These are phyloP conservation scores for Pogonognathellus flavescens DNA, from an alignment of 1,140 invertebrate species.

Conservation along the genomic window DNA sequence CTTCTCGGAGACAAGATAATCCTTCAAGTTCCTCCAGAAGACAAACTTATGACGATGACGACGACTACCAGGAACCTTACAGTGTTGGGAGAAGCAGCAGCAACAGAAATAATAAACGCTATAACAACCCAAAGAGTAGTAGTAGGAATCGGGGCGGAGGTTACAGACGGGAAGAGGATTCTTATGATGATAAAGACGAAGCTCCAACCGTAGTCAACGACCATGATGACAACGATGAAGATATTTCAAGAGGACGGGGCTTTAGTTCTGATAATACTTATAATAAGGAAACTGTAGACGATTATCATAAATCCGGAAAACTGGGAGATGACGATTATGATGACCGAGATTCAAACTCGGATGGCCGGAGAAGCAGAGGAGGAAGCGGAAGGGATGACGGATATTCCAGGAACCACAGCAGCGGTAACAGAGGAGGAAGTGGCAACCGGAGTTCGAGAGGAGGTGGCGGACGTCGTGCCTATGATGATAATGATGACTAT, in stretches of 20 bases:
- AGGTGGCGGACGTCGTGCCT: background rate
- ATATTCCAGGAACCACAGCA: no score
- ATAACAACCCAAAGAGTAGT: no score
- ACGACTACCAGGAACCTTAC: background rate
- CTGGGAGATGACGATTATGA: background rate
- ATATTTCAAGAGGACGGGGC: background rate
- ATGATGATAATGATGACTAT: background rate
- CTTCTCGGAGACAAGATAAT: background rate
- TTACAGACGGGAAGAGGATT: no score
- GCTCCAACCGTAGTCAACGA: background rate
- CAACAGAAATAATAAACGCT: background rate
- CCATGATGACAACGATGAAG: background rate
- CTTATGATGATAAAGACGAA: no score
- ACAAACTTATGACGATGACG: background rate
- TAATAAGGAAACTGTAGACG: background rate
- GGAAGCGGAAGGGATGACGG: background rate
- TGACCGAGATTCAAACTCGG: background rate
- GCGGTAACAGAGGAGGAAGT: no score
- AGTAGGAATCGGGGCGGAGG: no score
- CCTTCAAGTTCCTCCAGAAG: background rate
- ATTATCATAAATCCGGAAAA: constrained; percentile 10
- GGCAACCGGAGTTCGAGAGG: no score
- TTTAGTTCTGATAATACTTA: constrained; percentile 6
- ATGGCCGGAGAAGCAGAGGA: background rate
- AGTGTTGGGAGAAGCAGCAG: no score